These are phyloP conservation scores for Trogon surrucura DNA, from an alignment of 2,113 vertebrate species.

Conservation along the genomic window DNA sequence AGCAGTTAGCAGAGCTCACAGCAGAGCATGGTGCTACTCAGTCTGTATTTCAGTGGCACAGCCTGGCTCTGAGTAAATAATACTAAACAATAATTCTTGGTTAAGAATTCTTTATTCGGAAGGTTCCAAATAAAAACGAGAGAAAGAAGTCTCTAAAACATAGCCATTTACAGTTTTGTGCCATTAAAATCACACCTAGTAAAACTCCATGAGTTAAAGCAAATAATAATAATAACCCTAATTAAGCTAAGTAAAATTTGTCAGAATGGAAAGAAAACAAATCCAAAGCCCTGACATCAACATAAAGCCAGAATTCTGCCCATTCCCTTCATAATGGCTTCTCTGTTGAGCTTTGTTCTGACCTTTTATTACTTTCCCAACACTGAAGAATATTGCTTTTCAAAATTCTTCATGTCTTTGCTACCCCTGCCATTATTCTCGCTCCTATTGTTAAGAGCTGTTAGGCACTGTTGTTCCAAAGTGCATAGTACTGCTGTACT, in stretches of 20 bases:
- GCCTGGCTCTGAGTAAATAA: conserved; percentile 1
- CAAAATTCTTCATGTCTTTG: conserved; percentile 67
- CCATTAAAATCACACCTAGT: conserved; percentile 70
- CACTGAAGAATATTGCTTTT: conserved; percentile 72
- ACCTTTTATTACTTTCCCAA: conserved; percentile 73
- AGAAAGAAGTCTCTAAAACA: conserved; percentile 53
- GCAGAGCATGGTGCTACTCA: background rate
- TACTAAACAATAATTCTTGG: conserved; percentile 32
- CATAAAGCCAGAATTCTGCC: conserved; percentile 73
- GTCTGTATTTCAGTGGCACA: background rate
- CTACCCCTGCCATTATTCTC: conserved; percentile 58
- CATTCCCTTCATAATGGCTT: conserved; percentile 64
- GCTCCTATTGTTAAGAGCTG: conserved; percentile 55
- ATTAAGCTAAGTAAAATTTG: conserved; percentile 68
- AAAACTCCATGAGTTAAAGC: conserved; percentile 58
- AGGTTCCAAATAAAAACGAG: background rate
- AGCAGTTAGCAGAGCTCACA: background rate
- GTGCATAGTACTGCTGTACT: background rate
- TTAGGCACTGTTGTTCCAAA: conserved; percentile 43
- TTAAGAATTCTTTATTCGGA: conserved; percentile 64
- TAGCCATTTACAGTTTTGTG: conserved; percentile 55
- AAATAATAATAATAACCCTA: conserved; percentile 49
- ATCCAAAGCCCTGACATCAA: conserved; percentile 70
- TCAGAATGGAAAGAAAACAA: conserved; percentile 76
- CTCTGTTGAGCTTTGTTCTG: conserved; percentile 69